phyloP scores from a whole-genome alignment of 2,888 invertebrate genomes.

The Gymnosoma rotundatum region DNA sequence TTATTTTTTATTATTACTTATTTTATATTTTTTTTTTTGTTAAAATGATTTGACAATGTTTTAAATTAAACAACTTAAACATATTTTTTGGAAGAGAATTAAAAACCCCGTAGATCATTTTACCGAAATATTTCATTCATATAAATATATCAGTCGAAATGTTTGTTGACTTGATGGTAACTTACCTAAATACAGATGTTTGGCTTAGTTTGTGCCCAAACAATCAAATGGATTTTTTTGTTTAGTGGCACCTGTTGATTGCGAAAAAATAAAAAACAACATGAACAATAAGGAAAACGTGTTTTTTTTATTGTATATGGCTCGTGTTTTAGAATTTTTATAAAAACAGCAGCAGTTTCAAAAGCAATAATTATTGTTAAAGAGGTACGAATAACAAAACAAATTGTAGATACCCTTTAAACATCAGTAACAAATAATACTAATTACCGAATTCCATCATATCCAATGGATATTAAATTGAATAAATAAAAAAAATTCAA shows the following conservation, averaged over 20 bases:
- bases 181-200: conserved; percentile 3
- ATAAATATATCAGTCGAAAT: not conserved
- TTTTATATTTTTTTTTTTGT: too few relatives aligned
- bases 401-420: conserved; percentile 25
- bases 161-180: conserved; percentile 4
- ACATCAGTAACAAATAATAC: not conserved
- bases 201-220: conserved; percentile 63
- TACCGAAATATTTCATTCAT: not conserved
- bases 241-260: conserved; percentile 68
- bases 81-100: too few relatives aligned
- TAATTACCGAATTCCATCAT: conserved; percentile 4
- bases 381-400: conserved; percentile 5
- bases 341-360: conserved; percentile 10
- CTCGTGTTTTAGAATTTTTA: conserved; percentile 39
- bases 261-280: conserved; percentile 4
- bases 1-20: too few relatives aligned
- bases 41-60: too few relatives aligned
- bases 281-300: conserved; percentile 28
- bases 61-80: too few relatives aligned
- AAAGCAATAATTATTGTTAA: conserved; percentile 11
- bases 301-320: conserved; percentile 24
- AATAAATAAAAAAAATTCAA: too few relatives aligned
- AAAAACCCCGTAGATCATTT: not conserved
- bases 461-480: not conserved
- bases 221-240: conserved; percentile 69